phyloP scores from a whole-genome alignment of 2,888 invertebrate species.

The Cotesia congregata region DNA sequence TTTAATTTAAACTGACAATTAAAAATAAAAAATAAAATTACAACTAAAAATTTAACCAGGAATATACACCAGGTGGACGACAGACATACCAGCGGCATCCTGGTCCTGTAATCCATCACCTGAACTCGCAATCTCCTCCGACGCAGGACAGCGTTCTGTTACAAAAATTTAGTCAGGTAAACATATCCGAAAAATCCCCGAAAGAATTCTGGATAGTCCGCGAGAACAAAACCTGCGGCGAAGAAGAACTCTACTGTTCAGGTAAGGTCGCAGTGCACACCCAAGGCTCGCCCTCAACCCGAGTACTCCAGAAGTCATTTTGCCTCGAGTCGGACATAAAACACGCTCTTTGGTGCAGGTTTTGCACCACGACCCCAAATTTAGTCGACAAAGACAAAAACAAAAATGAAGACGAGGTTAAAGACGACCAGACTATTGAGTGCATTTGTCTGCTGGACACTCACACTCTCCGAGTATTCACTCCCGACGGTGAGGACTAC shows the following conservation, averaged over 20 bases:
- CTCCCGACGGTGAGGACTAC: constrained; percentile 86
- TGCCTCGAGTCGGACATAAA: constrained; percentile 87
- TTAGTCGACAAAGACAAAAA: constrained; percentile 71
- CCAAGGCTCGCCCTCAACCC: constrained; percentile 60
- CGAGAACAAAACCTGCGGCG: constrained; percentile 73
- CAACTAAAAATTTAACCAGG: constrained; percentile 71
- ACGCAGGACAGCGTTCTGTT: constrained; percentile 78
- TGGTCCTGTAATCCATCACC: constrained; percentile 74
- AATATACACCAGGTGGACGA: constrained; percentile 91
- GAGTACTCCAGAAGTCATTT: constrained; percentile 74
- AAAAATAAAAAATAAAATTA: no score
- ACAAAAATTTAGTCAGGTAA: constrained; percentile 83
- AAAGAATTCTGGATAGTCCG: constrained; percentile 70
- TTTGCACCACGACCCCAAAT: constrained; percentile 71
- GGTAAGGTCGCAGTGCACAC: constrained; percentile 82
- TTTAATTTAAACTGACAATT: no score
- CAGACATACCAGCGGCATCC: constrained; percentile 84
- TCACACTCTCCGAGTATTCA: constrained; percentile 83
- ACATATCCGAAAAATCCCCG: constrained; percentile 74
- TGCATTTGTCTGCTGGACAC: constrained; percentile 83
- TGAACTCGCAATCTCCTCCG: constrained; percentile 68
- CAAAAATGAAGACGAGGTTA: constrained; percentile 72
- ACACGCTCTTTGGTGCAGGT: constrained; percentile 83
- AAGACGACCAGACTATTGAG: constrained; percentile 73
- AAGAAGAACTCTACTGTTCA: constrained; percentile 91